Conservation (phyloP, 1,140 invertebrate genomes). For the Calephelis nemesis region DNA sequence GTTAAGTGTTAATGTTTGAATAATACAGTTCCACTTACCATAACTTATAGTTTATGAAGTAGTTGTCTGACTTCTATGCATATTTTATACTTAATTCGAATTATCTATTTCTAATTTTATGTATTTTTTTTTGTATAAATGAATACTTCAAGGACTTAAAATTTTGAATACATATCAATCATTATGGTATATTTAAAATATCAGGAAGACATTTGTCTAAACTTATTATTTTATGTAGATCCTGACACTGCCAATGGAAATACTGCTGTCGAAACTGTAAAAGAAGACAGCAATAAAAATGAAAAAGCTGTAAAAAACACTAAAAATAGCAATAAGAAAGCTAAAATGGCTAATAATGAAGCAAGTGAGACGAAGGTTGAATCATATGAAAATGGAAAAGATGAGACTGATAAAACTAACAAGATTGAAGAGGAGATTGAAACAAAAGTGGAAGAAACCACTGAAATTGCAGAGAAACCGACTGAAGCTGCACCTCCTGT, state of each 20-base stretch:
- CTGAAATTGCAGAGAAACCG: slow-evolving; percentile 28
- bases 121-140: too few relatives aligned
- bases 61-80: too few relatives aligned
- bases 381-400: slow-evolving; percentile 69
- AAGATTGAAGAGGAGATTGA: slow-evolving; percentile 51
- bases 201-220: too few relatives aligned
- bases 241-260: slow-evolving; percentile 67
- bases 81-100: too few relatives aligned
- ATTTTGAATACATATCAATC: too few relatives aligned
- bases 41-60: too few relatives aligned
- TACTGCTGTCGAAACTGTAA: slow-evolving; percentile 49
- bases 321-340: slow-evolving; percentile 62
- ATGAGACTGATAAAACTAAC: slow-evolving; percentile 72
- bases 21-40: too few relatives aligned
- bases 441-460: slow-evolving; percentile 38
- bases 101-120: too few relatives aligned
- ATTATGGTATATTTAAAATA: too few relatives aligned
- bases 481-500: slow-evolving; percentile 29
- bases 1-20: too few relatives aligned
- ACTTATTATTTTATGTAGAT: slow-evolving; percentile 39
- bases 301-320: slow-evolving; percentile 62
- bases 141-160: too few relatives aligned
- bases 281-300: slow-evolving; percentile 67
- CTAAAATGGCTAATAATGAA: slow-evolving; percentile 56
- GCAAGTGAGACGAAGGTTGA: slow-evolving; percentile 45